Percentiles rank a stretch among this genome's conserved stretches.
Conservation (phyloP, 2,113 vertebrate genomes). For the Phalacrocorax brasilianus region DNA sequence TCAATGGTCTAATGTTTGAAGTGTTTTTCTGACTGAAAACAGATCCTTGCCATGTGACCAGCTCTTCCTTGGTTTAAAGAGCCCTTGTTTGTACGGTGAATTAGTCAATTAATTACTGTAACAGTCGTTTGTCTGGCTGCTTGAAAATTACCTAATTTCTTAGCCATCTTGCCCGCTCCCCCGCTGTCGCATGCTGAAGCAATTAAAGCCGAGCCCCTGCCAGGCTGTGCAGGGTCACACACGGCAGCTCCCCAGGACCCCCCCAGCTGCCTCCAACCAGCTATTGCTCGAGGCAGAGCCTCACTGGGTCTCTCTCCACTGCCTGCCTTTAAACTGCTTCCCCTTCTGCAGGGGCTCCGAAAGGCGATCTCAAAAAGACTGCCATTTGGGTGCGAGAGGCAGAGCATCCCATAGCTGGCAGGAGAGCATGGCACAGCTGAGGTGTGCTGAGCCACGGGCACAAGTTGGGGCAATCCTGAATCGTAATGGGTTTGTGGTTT, state of each 20-base stretch:
- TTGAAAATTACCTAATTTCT: conserved; percentile 59
- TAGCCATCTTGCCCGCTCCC: neutral
- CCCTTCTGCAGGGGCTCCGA: neutral
- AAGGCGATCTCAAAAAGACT: fast-evolving
- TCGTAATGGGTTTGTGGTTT: neutral
- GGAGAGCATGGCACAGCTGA: fast-evolving
- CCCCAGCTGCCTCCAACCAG: neutral
- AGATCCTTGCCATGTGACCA: conserved; percentile 62
- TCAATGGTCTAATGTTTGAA: conserved; percentile 31
- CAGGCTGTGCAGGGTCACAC: neutral
- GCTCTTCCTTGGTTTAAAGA: conserved; percentile 69
- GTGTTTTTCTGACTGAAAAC: conserved; percentile 64
- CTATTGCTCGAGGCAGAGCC: neutral
- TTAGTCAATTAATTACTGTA: conserved; percentile 78
- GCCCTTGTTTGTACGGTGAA: conserved; percentile 70
- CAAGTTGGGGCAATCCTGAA: fast-evolving
- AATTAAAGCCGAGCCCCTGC: neutral
- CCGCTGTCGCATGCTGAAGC: neutral
- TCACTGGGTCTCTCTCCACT: fast-evolving
- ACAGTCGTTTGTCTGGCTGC: conserved; percentile 66
- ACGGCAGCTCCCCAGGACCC: neutral
- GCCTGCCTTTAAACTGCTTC: neutral
- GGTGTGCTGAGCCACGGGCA: neutral
- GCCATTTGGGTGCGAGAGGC: fast-evolving
- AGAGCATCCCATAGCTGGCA: neutral